phyloP scores from a whole-genome alignment of 2,113 vertebrate species.

The Acanthochromis polyacanthus region DNA sequence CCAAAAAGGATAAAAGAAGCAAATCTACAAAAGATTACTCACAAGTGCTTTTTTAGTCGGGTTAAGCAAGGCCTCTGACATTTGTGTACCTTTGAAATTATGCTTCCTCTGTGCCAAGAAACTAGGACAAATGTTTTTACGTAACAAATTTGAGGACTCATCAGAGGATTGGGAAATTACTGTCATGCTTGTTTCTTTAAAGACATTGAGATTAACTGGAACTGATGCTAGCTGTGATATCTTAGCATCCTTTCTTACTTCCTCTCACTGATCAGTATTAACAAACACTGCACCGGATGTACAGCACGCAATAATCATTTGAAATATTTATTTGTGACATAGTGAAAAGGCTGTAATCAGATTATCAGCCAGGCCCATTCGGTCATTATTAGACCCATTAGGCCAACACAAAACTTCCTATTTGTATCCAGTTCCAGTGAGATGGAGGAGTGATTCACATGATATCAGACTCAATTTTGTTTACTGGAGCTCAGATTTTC shows the following conservation, averaged over 20 bases:
- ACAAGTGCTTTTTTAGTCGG: conserved; percentile 20
- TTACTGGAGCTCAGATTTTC: no score
- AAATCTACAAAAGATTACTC: conserved; percentile 40
- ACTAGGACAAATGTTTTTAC: conserved; percentile 8
- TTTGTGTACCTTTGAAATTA: not conserved
- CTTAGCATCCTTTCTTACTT: not conserved
- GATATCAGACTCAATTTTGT: not conserved
- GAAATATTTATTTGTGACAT: conserved; percentile 21
- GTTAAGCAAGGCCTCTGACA: conserved; percentile 23
- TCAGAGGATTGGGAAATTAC: not conserved
- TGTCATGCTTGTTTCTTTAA: not conserved
- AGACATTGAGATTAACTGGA: not conserved
- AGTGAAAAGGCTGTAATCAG: conserved; percentile 21
- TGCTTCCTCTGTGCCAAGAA: not conserved
- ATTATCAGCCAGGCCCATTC: conserved; percentile 20
- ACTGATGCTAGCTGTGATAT: no score
- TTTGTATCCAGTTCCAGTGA: conserved; percentile 3
- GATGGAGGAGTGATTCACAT: not conserved
- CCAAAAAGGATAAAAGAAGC: conserved; percentile 29
- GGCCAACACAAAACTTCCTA: conserved; percentile 6
- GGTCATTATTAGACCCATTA: conserved; percentile 40
- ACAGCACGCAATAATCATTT: conserved; percentile 32
- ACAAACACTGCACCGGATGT: conserved; percentile 6
- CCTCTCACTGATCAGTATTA: not conserved
- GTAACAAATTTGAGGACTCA: not conserved